Evolutionary conservation across 2,113 vertebrate genomes (phyloP), one percentile per base, ranked within the genome.

Genomic region (Guaruba guarouba): DNA sequence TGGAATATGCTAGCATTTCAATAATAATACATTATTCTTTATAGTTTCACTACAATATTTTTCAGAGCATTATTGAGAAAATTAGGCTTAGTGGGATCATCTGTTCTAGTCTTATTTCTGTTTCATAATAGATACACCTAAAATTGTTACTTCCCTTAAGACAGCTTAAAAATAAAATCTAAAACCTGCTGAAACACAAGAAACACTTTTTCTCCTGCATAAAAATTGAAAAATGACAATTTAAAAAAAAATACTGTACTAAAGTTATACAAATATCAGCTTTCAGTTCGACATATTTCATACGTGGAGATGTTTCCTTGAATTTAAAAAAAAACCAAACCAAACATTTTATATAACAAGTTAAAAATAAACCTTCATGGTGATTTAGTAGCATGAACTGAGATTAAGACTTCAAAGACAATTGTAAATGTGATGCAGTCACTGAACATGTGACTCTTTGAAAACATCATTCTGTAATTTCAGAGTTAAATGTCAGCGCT

Each of bases 321-420:
- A 85, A 74, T 88, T 94, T 24, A 49, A 73, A 63, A 57, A n/a
- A 10, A 57, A 20, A 1, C 19, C 33, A 35, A 35, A 35, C 9
- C 57, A 35, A 59, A 8, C 23, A 67, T 76, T 97, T 97, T 96
- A 94, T 82, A 82, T 95, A 97, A 95, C 66, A 96, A 95, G 95
- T 93, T 97, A 97, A 98, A 98, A 97, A 97, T 97, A 98, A 96
- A 91, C 59, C 90, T 95, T 93, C 85, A 83, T 89, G 86, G 93
- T 96, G 76, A 94, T 97, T 97, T 97, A 98, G 83, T 96, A 95
- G 81, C 92, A 91, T 94, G 96, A 98, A 95, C 92, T 57, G 84
- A 97, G 93, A 96, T 97, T 97, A 98, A 96, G 96, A 96, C 92
- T 97, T 98, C 96, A 98, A 97, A 98, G 96, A 93, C 93, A 93